Evolutionary conservation across 2,888 invertebrate species (phyloP).

Genomic region (Brenthis ino): DNA sequence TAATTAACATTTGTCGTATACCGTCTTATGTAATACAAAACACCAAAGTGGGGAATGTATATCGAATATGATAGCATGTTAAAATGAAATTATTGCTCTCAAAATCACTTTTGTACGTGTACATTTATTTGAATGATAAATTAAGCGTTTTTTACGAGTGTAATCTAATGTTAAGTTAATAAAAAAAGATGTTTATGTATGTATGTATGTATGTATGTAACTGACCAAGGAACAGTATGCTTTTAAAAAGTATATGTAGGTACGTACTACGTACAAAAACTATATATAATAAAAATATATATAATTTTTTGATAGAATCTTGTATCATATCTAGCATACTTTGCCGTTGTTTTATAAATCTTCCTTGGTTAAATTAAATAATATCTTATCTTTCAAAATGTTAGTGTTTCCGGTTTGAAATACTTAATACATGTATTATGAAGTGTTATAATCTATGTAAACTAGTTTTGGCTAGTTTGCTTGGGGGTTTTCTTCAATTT

Average conservation of each 20-base stretch:
- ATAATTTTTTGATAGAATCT: not conserved
- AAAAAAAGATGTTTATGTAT: no score
- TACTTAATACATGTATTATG: slow-evolving; percentile 11
- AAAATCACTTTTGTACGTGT: no score
- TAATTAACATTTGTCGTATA: slow-evolving; percentile 59
- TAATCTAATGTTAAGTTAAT: not conserved
- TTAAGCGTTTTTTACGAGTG: slow-evolving; percentile 4
- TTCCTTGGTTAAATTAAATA: slow-evolving; percentile 1
- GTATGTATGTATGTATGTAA: no score
- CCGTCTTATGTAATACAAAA: slow-evolving; percentile 55
- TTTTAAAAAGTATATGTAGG: no score
- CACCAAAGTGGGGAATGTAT: slow-evolving; percentile 27
- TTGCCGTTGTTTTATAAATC: not conserved
- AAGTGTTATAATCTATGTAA: slow-evolving; percentile 10
- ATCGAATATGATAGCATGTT: slow-evolving; percentile 22
- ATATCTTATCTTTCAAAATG: slow-evolving; percentile 9
- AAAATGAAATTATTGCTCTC: slow-evolving; percentile 22
- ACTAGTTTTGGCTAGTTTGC: not conserved
- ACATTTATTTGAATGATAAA: slow-evolving; percentile 20
- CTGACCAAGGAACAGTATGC: no score
- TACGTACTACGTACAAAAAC: no score
- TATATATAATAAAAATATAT: no score
- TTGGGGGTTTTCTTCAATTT: slow-evolving; percentile 3
- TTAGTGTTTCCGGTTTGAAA: slow-evolving; percentile 17
- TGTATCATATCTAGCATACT: not conserved